Evolutionary conservation across 1,140 invertebrate genomes (phyloP).

Genomic region (Drosophila sulfurigaster): DNA sequence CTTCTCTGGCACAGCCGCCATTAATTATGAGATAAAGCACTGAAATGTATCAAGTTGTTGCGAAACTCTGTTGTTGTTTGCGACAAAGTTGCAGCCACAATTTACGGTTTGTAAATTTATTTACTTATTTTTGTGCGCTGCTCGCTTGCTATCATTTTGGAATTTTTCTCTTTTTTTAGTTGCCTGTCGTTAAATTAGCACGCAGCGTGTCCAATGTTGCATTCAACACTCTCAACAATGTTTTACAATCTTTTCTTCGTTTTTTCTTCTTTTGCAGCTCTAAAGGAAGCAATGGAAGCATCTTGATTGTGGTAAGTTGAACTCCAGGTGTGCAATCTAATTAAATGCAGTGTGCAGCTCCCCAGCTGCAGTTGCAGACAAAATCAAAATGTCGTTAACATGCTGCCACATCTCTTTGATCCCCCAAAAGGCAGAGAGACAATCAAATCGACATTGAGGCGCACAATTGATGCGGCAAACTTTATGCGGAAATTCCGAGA

Average conservation of each 20-base stretch:
- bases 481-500: slow-evolving; percentile 52
- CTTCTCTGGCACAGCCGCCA: slow-evolving; percentile 55
- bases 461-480: slow-evolving; percentile 35
- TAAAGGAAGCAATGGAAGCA: background rate
- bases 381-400: slow-evolving; percentile 48
- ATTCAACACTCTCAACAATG: slow-evolving; percentile 25
- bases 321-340: slow-evolving; percentile 42
- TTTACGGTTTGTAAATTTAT: slow-evolving; percentile 67
- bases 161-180: slow-evolving; percentile 39
- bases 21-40: slow-evolving; percentile 84
- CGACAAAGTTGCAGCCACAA: slow-evolving; percentile 79
- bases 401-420: background rate
- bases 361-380: slow-evolving; percentile 7
- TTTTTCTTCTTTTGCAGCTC: slow-evolving; percentile 8
- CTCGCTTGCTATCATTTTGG: slow-evolving; percentile 56
- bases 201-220: slow-evolving; percentile 4
- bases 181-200: slow-evolving; percentile 40
- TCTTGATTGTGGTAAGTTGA: slow-evolving; percentile 36
- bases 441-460: slow-evolving; percentile 67
- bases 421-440: slow-evolving; percentile 24
- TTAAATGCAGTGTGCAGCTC: slow-evolving; percentile 26
- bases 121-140: slow-evolving; percentile 36
- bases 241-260: slow-evolving; percentile 1
- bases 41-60: slow-evolving; percentile 81
- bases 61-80: slow-evolving; percentile 51